These are phyloP conservation scores for Burhinus bistriatus DNA, from an alignment of 2,113 vertebrate genomes.

Conservation along the genomic window DNA sequence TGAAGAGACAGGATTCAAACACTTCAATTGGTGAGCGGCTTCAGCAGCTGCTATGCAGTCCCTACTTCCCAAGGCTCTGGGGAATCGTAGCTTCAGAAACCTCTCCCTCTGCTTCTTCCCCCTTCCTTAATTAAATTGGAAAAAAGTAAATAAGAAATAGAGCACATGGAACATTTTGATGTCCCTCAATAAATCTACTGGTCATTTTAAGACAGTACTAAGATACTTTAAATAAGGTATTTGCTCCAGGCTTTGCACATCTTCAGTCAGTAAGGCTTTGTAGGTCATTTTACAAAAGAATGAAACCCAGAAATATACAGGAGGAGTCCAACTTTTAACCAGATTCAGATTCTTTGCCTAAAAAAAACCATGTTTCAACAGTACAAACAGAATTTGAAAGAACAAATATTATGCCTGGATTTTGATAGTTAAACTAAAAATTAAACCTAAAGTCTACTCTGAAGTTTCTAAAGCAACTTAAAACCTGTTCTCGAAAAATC, in stretches of 20 bases:
- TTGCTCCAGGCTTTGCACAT: background rate
- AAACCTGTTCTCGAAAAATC: background rate
- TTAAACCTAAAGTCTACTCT: background rate
- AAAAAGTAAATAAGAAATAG: slow-evolving; percentile 64
- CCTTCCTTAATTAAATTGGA: slow-evolving; percentile 60
- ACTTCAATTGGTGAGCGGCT: background rate
- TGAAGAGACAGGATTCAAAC: background rate
- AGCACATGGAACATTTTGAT: slow-evolving; percentile 29
- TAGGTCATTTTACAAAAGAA: background rate
- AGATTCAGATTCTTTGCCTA: background rate
- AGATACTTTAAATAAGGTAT: slow-evolving; percentile 49
- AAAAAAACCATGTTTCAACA: background rate
- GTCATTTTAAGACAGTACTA: slow-evolving; percentile 38
- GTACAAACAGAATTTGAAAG: background rate
- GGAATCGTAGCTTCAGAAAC: slow-evolving; percentile 27
- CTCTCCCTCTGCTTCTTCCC: background rate
- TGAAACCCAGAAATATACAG: background rate
- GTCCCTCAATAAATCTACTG: slow-evolving; percentile 35
- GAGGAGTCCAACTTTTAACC: background rate
- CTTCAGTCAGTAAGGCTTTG: background rate
- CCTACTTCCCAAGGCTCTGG: background rate
- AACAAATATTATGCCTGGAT: background rate
- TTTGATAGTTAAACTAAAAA: background rate
- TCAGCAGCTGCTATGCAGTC: slow-evolving; percentile 2
- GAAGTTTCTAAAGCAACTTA: background rate